These are phyloP conservation scores for Tychaedon coryphoeus DNA, from an alignment of 2,113 vertebrate genomes.

Conservation along the genomic window DNA sequence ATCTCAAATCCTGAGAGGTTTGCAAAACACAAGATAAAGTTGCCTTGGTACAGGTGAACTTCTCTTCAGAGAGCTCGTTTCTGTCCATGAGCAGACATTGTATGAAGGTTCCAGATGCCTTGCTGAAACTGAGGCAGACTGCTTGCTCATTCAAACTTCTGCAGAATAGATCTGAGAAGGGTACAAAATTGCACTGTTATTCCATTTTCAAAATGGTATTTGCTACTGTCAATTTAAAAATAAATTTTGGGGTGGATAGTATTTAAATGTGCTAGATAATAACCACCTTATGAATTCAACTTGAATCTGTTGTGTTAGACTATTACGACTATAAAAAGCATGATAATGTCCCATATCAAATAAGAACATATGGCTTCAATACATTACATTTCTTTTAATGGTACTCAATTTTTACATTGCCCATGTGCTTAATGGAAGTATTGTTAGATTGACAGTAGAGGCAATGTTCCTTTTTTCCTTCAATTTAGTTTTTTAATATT, in stretches of 20 bases:
- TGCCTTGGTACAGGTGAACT: not conserved
- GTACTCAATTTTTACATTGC: not conserved
- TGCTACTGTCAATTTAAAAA: not conserved
- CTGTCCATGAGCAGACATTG: accelerated
- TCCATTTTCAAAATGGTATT: not conserved
- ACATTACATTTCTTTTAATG: not conserved
- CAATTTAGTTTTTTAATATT: not conserved
- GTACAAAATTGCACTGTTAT: not conserved
- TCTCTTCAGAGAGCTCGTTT: not conserved
- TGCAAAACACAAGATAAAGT: not conserved
- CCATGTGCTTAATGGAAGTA: not conserved
- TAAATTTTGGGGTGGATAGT: not conserved
- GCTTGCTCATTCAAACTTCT: not conserved
- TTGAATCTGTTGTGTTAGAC: not conserved
- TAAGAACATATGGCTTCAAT: not conserved
- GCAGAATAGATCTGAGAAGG: not conserved
- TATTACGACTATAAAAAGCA: not conserved
- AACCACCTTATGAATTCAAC: not conserved
- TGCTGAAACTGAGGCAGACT: not conserved
- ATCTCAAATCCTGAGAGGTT: not conserved
- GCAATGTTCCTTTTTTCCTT: not conserved
- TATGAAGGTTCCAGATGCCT: not conserved
- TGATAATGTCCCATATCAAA: not conserved
- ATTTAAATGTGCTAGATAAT: not conserved
- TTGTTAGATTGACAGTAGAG: not conserved